These are phyloP conservation scores for Yponomeuta sedellus DNA, from an alignment of 2,888 invertebrate genomes.

Conservation along the genomic window DNA sequence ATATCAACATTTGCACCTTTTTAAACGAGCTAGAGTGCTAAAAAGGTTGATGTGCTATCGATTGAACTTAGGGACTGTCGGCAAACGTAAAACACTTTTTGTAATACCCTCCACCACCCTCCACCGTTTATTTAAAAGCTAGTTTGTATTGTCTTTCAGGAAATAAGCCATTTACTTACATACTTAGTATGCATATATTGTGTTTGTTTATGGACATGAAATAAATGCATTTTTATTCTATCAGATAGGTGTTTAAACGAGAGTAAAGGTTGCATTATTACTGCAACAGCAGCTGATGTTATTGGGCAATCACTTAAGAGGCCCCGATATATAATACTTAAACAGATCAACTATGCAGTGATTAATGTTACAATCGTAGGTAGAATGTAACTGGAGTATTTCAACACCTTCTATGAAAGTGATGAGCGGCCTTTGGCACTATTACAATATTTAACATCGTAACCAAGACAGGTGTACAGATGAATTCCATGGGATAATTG, in stretches of 20 bases:
- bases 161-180: too few species aligned
- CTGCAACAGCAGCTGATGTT: constrained; percentile 18
- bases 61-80: too few species aligned
- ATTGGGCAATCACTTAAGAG: constrained; percentile 27
- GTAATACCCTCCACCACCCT: too few species aligned
- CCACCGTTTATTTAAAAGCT: too few species aligned
- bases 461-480: constrained; percentile 4
- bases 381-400: constrained; percentile 28
- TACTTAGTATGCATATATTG: too few species aligned
- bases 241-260: background rate
- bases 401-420: constrained; percentile 13
- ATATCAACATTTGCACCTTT: too few species aligned
- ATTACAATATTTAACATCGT: constrained; percentile 6
- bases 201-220: too few species aligned
- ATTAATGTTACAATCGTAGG: constrained; percentile 31
- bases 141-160: too few species aligned
- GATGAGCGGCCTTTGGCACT: constrained; percentile 14
- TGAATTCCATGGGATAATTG: background rate
- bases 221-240: background rate
- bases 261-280: constrained; percentile 7
- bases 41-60: too few species aligned
- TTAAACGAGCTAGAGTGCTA: too few species aligned
- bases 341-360: constrained; percentile 28
- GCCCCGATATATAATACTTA: constrained; percentile 27
- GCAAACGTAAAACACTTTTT: too few species aligned